Base-by-base conservation (phyloP, 2,113 vertebrate genomes). In the Zosterops lateralis region DNA sequence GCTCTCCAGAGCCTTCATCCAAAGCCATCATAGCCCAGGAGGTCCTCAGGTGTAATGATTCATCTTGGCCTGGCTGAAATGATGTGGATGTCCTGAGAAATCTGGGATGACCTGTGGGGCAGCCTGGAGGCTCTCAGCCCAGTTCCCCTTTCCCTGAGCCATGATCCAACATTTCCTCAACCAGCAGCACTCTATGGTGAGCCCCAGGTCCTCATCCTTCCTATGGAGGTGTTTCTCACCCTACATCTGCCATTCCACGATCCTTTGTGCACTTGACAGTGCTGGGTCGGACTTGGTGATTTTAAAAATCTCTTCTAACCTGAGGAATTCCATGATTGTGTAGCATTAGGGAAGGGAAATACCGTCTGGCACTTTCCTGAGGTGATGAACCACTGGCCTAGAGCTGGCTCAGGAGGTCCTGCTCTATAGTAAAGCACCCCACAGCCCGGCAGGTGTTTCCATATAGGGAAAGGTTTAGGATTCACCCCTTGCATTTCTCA, bases 291-390 rank as follows among this genome's bases (percentile, higher is more conserved):
- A 38, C 36, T 38, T 18, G 3, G 10, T 50, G 58, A 12, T 61
- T 45, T 47, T 4, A n/a, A 7, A 61, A 20, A 17, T 31, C 24
- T 31, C 34, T 40, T 26, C 47, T 38, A 40, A 2, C 18, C 7
- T 12, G 9, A 61, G 40, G 14, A 14, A 29, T 61, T 40, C 34
- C 4, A 18, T 40, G 14, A 12, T 5, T 26, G 40, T 40, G 47
- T 8, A 31, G 6, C 38, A 6, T 36, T n/a, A 72, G 11, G 26
- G 70, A 54, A 89, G 32, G 24, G 56, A 58, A 57, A 36, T 19
- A 11, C 1, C 51, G 42, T 15, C 42, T 80, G 38, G 8, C 2
- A 34, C 7, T 9, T 6, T 10, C 9, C 2, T 5, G 10, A 42
- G 14, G 3, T 36, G 34, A 21, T 48, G 1, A 4, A 28, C 65